Evolutionary conservation across 2,888 invertebrate species (phyloP), one percentile per base, ranked within the genome.

Genomic region (Lasioglossum pauxillum): DNA sequence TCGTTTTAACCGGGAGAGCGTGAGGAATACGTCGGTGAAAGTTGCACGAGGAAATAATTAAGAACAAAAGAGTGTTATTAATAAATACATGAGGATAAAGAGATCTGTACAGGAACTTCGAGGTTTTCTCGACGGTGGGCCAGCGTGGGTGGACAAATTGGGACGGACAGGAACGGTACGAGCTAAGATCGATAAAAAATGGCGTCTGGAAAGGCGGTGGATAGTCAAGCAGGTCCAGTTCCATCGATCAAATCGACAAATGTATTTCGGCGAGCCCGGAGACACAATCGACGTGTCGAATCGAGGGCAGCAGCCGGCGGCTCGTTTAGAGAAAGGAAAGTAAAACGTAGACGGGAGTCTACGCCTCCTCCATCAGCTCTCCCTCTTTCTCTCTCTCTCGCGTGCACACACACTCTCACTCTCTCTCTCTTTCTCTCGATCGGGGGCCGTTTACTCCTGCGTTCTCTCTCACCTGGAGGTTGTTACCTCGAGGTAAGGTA

Each of bases 281-380:
- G 91, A 85, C 85, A 90, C 88, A 91, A 91, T 91, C 91, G 90
- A 91, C 78, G 90, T 81, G 78, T 90, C 83, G 89, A 91, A 92
- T 92, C 89, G 91, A 92, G 92, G 92, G 92, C 92, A 92, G 86
- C 86, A 86, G 81, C 81, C 85, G 69, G 86, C 88, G 82, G 89
- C 83, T 91, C 90, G 90, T 91, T 89, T 90, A 90, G 91, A 92
- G 92, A 92, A 92, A 92, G 92, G 92, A 92, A 92, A 92, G 92
- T 92, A 85, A 88, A 86, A 80, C 86, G 83, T 77, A 88, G 84
- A 84, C 88, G 77, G 71, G 80, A 84, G 82, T 85, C 81, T 83
- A 86, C 84, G 78, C 85, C 91, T 88, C 85, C 85, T 86, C 77
- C 82, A 64, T 72, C 82, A 12, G 67, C 69, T 60, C 41, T 77